Evolutionary conservation across 2,888 invertebrate species (phyloP).

Genomic region (Rhabditophanes sp.): DNA sequence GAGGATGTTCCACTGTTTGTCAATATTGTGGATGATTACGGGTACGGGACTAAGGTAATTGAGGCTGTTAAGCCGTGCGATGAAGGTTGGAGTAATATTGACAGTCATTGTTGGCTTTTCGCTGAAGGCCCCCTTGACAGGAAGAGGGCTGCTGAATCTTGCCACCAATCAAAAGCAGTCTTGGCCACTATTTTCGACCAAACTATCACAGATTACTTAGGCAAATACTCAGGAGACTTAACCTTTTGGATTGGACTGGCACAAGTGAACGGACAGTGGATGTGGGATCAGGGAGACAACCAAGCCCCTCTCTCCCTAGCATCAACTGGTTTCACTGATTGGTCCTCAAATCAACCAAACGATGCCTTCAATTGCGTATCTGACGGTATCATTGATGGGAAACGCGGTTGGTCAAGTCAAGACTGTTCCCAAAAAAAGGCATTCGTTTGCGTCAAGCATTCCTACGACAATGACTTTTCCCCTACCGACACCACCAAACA

Average conservation of each 20-base stretch:
- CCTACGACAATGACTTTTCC: slow-evolving; percentile 11
- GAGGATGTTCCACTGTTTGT: too few relatives aligned
- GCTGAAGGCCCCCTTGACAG: too few relatives aligned
- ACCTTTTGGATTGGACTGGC: slow-evolving; percentile 26
- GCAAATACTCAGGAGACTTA: too few relatives aligned
- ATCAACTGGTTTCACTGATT: slow-evolving; percentile 15
- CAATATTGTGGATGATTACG: too few relatives aligned
- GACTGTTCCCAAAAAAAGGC: slow-evolving; percentile 11
- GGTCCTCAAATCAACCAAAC: slow-evolving; percentile 15
- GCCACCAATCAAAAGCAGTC: slow-evolving; percentile 13
- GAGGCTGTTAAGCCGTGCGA: slow-evolving; percentile 11
- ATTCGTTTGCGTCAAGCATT: slow-evolving; percentile 17
- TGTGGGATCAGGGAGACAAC: slow-evolving; percentile 14
- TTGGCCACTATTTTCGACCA: slow-evolving; percentile 16
- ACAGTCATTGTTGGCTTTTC: too few relatives aligned
- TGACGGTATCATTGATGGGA: neutral
- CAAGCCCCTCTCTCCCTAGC: slow-evolving; percentile 7
- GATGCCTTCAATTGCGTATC: neutral
- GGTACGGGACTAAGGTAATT: neutral
- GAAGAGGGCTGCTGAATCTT: too few relatives aligned
- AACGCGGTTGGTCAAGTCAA: slow-evolving; percentile 3
- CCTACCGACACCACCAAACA: slow-evolving; percentile 9
- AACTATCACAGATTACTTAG: slow-evolving; percentile 9
- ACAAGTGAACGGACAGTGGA: slow-evolving; percentile 10
- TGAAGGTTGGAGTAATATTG: slow-evolving; percentile 12